Base-by-base conservation (phyloP, 2,113 vertebrate genomes). In the Origma solitaria region DNA sequence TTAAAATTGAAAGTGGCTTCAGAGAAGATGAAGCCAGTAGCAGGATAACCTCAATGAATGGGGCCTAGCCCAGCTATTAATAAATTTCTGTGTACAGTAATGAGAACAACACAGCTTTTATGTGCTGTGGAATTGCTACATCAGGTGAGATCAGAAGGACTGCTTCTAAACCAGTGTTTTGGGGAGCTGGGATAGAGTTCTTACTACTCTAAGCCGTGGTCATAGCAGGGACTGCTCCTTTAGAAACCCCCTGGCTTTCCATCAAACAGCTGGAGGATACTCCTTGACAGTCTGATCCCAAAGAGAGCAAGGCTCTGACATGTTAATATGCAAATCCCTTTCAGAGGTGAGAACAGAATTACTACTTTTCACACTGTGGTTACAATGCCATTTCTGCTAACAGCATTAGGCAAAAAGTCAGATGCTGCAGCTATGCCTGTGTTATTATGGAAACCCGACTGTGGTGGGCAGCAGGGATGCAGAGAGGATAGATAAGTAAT, bases 391-490 rank as follows among this genome's bases (percentile, higher is more conserved):
- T 54, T 70, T 64, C 57, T 88, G 58, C 18, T 56, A 72, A 33
- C 10, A n/a, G 45, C 3, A 2, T 54, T 44, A 83, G 62, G 49
- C 7, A 56, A 66, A 47, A 7, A 35, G 49, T 30, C n/a, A 28
- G 54, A n/a, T 58, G 23, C 9, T 73, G 45, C 24, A 58, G 25
- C 44, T 75, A 2, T 3, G 2, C 17, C 45, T 45, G 37, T 78
- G 45, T 68, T 83, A 53, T 23, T 25, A 35, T 44, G 77, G 60
- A 62, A 81, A 68, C n/a, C 9, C 0, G 0, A 2, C 27, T 56
- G 24, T 38, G 40, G 38, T 30, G 73, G 71, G 44, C 24, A 22
- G 11, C 5, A 31, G 38, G 35, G 25, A 30, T 4, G 6, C 61
- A 49, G 49, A 51, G 37, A 60, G 57, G n/a, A 80, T 30, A 45